Conservation (phyloP, 2,888 invertebrate species). For the Rhamphomyia laevipes region DNA sequence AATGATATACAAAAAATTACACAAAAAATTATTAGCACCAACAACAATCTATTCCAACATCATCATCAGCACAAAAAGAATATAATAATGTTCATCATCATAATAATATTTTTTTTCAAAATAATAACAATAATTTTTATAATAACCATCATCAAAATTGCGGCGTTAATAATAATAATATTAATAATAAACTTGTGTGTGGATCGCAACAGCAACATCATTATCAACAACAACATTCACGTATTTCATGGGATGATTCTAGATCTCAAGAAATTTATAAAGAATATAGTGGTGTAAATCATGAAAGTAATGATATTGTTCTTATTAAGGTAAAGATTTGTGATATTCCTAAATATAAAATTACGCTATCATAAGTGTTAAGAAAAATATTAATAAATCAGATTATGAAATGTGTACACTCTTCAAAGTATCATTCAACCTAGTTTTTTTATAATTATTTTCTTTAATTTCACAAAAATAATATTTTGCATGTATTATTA, state of each 20-base stretch:
- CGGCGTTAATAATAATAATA: not conserved
- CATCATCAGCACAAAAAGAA: not conserved
- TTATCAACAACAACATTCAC: slow-evolving; percentile 31
- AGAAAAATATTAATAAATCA: too few species aligned
- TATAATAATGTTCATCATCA: not conserved
- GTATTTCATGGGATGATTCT: slow-evolving; percentile 37
- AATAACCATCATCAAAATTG: too few species aligned
- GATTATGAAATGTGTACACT: too few species aligned
- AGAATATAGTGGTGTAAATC: slow-evolving; percentile 5
- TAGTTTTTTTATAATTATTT: too few species aligned
- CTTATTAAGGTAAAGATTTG: slow-evolving; percentile 34
- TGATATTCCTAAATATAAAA: too few species aligned
- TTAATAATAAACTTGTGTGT: not conserved
- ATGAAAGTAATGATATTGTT: slow-evolving; percentile 34
- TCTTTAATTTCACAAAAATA: too few species aligned
- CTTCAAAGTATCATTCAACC: too few species aligned
- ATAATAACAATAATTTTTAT: not conserved
- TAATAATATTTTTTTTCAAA: not conserved
- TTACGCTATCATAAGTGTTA: not conserved
- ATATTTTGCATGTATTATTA: not conserved
- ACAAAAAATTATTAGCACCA: not conserved
- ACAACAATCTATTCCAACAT: not conserved
- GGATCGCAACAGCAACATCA: slow-evolving; percentile 16
- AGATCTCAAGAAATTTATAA: slow-evolving; percentile 2
- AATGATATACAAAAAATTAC: not conserved